Evolutionary conservation across 2,113 vertebrate species (phyloP).

Genomic region (Psilopsiagon aymara): DNA sequence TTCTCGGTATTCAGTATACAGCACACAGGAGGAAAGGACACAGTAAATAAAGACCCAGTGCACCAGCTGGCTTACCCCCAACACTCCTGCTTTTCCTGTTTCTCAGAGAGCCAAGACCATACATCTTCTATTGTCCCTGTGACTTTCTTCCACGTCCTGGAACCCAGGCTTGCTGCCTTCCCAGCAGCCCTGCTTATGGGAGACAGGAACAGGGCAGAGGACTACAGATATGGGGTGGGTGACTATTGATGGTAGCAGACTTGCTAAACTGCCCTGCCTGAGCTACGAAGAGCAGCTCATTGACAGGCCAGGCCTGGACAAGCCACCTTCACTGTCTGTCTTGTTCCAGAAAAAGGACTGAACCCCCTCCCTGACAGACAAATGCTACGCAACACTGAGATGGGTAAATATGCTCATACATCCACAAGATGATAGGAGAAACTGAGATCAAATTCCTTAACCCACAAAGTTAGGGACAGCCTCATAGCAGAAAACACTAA

Average conservation of each 20-base stretch:
- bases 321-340: background rate
- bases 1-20: background rate
- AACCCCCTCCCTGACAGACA: background rate
- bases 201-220: background rate
- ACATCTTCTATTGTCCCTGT: background rate
- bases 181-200: background rate
- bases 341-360: background rate
- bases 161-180: too few relatives aligned
- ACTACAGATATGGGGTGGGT: background rate
- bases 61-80: background rate
- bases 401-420: background rate
- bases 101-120: background rate
- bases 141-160: background rate
- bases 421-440: background rate
- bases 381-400: background rate
- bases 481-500: background rate
- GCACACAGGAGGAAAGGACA: background rate
- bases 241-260: fast-evolving
- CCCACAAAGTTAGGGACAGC: background rate
- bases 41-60: background rate
- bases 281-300: background rate
- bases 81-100: background rate
- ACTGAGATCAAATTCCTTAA: background rate
- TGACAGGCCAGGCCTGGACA: background rate
- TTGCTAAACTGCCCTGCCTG: background rate